Conservation (phyloP, 2,888 invertebrate genomes). For the Polymixis lichenea region DNA sequence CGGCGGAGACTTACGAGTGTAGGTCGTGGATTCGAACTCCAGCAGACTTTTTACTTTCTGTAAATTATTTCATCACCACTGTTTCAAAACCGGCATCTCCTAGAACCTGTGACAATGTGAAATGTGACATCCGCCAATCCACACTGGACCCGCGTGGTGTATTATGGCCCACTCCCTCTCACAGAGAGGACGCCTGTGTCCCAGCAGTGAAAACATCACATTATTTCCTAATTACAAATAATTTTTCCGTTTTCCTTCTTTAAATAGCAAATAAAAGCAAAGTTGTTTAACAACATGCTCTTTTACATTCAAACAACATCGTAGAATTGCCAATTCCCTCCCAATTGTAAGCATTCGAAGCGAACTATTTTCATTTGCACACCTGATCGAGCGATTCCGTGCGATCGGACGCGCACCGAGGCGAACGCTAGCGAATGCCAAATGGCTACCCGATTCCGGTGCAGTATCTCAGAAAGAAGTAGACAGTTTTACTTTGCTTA, state of each 20-base stretch:
- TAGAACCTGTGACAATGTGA: too few relatives aligned
- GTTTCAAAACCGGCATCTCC: too few relatives aligned
- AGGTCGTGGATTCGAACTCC: too few relatives aligned
- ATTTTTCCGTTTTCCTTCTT: too few relatives aligned
- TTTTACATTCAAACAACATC: slow-evolving; percentile 29
- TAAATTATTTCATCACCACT: too few relatives aligned
- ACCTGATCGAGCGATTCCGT: slow-evolving; percentile 56
- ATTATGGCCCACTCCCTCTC: too few relatives aligned
- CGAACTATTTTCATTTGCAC: slow-evolving; percentile 50
- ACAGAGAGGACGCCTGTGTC: too few relatives aligned
- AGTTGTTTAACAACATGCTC: neutral
- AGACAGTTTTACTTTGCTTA: slow-evolving; percentile 2
- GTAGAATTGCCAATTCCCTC: neutral
- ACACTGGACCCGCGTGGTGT: too few relatives aligned
- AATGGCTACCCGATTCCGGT: slow-evolving; percentile 52
- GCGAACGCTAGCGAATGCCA: slow-evolving; percentile 43
- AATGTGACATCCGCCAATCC: too few relatives aligned
- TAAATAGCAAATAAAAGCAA: neutral
- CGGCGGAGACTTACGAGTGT: too few relatives aligned
- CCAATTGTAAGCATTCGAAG: slow-evolving; percentile 31
- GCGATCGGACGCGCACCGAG: slow-evolving; percentile 26
- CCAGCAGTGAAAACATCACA: neutral
- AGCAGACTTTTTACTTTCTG: too few relatives aligned
- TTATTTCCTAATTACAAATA: neutral
- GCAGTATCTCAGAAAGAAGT: slow-evolving; percentile 11